A percentile compares a stretch with the other conserved stretches of the same genome.
Evolutionary conservation across 2,888 invertebrate genomes (phyloP).

Genomic region (Heteromyza rotundicornis): DNA sequence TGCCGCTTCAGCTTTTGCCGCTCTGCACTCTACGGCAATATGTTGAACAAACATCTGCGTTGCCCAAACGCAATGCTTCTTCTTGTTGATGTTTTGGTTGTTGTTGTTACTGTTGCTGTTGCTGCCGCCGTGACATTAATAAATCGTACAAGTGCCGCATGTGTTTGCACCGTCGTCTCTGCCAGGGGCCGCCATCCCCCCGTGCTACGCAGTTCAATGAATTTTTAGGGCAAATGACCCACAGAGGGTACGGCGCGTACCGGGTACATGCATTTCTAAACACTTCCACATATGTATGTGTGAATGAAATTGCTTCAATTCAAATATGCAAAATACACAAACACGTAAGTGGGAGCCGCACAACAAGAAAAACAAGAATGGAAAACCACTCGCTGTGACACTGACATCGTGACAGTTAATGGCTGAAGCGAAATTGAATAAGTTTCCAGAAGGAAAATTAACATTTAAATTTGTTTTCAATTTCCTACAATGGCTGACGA

Average conservation of each 20-base stretch:
- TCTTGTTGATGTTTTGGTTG: background rate
- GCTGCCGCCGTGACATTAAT: constrained; percentile 41
- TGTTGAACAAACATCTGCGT: background rate
- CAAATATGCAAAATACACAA: too few species aligned
- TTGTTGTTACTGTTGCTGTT: background rate
- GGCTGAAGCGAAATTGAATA: constrained; percentile 30
- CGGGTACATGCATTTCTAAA: background rate
- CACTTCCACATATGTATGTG: background rate
- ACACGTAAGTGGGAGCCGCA: too few species aligned
- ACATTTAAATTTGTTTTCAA: constrained; percentile 49
- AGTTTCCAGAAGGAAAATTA: constrained; percentile 43
- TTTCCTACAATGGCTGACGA: background rate
- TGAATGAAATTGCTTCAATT: background rate
- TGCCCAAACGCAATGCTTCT: background rate
- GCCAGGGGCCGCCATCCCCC: too few species aligned
- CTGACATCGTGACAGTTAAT: too few species aligned
- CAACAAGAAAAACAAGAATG: too few species aligned
- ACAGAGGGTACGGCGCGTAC: background rate
- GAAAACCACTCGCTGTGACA: too few species aligned
- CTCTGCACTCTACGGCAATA: too few species aligned
- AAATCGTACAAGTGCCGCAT: constrained; percentile 38
- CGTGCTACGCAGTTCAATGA: constrained; percentile 13
- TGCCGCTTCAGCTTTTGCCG: too few species aligned
- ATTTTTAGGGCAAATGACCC: constrained; percentile 14
- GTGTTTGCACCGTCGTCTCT: background rate